A percentile compares a stretch with the other conserved stretches of the same genome.
These are phyloP conservation scores for Lagria hirta DNA, from an alignment of 2,888 invertebrate species.

Conservation along the genomic window DNA sequence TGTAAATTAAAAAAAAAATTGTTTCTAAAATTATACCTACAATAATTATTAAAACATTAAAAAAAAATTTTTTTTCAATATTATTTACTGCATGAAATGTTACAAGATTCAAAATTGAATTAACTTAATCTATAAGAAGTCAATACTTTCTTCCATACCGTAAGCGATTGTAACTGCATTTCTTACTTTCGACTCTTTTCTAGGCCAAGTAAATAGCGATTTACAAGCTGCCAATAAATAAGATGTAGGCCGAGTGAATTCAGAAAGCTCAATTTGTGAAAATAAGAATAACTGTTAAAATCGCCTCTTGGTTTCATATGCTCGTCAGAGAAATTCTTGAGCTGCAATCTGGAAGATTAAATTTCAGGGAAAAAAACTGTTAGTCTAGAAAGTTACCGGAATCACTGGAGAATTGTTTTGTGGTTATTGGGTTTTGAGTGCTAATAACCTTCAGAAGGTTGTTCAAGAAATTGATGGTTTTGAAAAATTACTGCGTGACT, in stretches of 20 bases:
- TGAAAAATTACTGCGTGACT: no score
- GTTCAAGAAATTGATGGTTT: constrained; percentile 24
- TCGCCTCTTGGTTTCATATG: no score
- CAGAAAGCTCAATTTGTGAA: no score
- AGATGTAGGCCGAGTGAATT: no score
- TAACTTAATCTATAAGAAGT: constrained; percentile 9
- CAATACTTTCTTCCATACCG: constrained; percentile 26
- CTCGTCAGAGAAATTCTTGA: constrained; percentile 1
- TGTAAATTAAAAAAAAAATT: no score
- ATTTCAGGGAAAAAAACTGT: constrained; percentile 18
- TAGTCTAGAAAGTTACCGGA: constrained; percentile 14
- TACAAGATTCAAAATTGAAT: no score
- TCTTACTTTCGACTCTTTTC: constrained; percentile 27
- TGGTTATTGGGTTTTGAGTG: constrained; percentile 14
- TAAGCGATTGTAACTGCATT: constrained; percentile 25
- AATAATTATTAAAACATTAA: no score
- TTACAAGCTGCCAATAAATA: no score
- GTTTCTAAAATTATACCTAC: no score
- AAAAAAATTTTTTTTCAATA: no score
- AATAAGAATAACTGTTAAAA: no score
- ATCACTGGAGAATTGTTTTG: constrained; percentile 18
- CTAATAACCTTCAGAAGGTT: constrained; percentile 28
- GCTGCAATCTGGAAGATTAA: constrained; percentile 2
- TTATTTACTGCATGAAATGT: no score
- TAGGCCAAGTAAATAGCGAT: constrained; percentile 23